Evolutionary conservation across 2,113 vertebrate species (phyloP), one percentile per base, ranked within the genome.

Genomic region (Arothron firmamentum): DNA sequence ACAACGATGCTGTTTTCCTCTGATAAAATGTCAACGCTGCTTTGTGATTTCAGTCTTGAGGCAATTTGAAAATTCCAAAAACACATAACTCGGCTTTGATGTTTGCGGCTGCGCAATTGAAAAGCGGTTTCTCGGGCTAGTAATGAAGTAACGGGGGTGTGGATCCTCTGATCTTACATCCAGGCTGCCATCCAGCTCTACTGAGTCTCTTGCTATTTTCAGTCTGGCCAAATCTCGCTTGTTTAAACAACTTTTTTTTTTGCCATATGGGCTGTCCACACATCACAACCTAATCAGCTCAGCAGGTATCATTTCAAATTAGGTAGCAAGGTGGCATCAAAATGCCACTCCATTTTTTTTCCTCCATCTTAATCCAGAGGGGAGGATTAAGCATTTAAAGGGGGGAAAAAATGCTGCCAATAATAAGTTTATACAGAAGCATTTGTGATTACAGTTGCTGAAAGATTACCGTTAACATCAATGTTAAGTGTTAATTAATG

Each of bases 211-310:
- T 42, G 14, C 61, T 58, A 61, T 64, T 45, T 68, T 65, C 21
- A 59, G 31, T 50, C 20, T 38, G 43, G 62, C 68, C 68, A 67
- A 77, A 59, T 49, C 31, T 65, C 48, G 15, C 41, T 53, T 1
- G 3, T 83, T 70, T 72, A 49, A 77, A 69, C 49, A 77, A 48
- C 70, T 65, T n/a, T n/a, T n/a, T 58, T 64, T 59, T 60, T 48
- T 49, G 38, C 54, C 60, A 21, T 61, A 62, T 71, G 67, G 45
- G 71, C 56, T 52, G 13, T 58, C 56, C 49, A 46, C 45, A 62
- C 42, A 48, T 17, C 15, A 23, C 20, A 42, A 56, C 53, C 67
- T 34, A 59, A 18, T 31, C 28, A 31, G 54, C 41, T 31, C 64
- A 74, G 50, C 15, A 42, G 52, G 60, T 47, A 56, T 20, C 59